Evolutionary conservation across 2,888 invertebrate genomes (phyloP).

Genomic region (Lagria hirta): DNA sequence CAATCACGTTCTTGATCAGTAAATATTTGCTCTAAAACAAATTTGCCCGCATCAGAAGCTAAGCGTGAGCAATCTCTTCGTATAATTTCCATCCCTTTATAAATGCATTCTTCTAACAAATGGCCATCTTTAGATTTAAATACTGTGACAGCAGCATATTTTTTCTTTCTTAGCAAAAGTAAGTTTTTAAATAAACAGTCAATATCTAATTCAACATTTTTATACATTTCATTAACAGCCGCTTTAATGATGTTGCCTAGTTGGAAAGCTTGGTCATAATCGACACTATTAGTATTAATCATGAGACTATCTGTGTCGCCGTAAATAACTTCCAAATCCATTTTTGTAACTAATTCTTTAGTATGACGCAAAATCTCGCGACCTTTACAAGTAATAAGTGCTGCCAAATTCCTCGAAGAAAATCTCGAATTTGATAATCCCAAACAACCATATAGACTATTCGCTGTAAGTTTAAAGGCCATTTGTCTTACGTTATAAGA

Average conservation of each 20-base stretch:
- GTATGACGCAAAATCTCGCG: neutral
- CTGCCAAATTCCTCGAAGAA: neutral
- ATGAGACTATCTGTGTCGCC: neutral
- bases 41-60: neutral
- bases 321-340: neutral
- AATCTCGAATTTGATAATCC: neutral
- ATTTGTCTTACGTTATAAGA: neutral
- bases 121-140: neutral
- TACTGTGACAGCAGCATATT: neutral
- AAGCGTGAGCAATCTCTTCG: neutral
- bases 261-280: neutral
- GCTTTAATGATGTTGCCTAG: neutral
- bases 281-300: neutral
- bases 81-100: neutral
- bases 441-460: constrained; percentile 1
- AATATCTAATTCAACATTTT: neutral
- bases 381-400: neutral
- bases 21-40: neutral
- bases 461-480: neutral
- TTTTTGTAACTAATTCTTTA: neutral
- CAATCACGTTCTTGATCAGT: neutral
- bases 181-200: neutral
- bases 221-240: neutral
- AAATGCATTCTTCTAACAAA: no score
- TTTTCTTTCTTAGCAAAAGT: neutral